phyloP scores from a whole-genome alignment of 2,888 invertebrate species.

The Quadroppia sp. region DNA sequence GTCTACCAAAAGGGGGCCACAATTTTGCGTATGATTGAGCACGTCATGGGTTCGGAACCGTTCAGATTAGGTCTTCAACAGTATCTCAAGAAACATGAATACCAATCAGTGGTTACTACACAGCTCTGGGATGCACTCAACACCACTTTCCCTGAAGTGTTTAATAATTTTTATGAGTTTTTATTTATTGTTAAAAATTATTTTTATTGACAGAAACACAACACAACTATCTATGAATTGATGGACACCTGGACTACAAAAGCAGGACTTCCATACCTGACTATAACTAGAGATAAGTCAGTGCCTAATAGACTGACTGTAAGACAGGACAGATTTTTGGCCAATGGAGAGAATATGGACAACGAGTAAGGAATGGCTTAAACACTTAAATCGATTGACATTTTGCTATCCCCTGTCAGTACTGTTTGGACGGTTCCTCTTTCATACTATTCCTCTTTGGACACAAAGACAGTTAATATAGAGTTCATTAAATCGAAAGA shows the following conservation, averaged over 20 bases:
- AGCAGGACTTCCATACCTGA: constrained; percentile 40
- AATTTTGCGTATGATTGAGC: constrained; percentile 71
- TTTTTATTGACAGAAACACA: background rate
- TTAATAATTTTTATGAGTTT: background rate
- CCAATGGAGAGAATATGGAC: constrained; percentile 8
- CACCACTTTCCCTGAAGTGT: constrained; percentile 11
- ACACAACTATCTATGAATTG: constrained; percentile 18
- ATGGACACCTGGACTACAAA: constrained; percentile 35
- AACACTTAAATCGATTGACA: no score
- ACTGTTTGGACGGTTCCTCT: constrained; percentile 40
- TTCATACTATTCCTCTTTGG: constrained; percentile 21
- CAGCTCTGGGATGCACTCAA: constrained; percentile 36
- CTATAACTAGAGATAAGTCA: background rate
- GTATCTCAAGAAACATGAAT: constrained; percentile 16
- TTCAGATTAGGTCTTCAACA: constrained; percentile 20
- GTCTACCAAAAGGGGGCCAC: constrained; percentile 63
- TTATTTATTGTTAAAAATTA: no score
- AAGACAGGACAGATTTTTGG: constrained; percentile 35
- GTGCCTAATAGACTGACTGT: background rate
- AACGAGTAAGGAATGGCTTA: background rate
- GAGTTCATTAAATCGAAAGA: constrained; percentile 36
- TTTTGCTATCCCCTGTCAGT: no score
- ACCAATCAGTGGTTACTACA: background rate
- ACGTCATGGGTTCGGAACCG: constrained; percentile 21
- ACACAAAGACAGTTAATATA: background rate